These are phyloP conservation scores for Parnassius apollo DNA, from an alignment of 2,888 invertebrate genomes.

Conservation along the genomic window DNA sequence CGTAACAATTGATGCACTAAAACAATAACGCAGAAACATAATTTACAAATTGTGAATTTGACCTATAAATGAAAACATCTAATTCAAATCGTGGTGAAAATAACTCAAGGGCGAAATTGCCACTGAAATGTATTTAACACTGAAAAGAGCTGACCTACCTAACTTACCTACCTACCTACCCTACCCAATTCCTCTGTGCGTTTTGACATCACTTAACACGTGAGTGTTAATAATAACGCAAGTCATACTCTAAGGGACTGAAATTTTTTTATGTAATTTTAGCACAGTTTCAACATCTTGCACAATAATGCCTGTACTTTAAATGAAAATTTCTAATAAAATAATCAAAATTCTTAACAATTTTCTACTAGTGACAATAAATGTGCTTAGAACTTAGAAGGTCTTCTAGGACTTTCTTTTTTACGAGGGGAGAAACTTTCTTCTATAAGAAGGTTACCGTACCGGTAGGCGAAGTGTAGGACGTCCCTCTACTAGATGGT, in stretches of 20 bases:
- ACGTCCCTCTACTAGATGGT: too few relatives aligned
- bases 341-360: too few relatives aligned
- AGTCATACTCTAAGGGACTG: slow-evolving; percentile 36
- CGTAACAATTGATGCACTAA: slow-evolving; percentile 26
- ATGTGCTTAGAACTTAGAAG: too few relatives aligned
- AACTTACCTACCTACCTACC: neutral
- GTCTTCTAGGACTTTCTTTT: too few relatives aligned
- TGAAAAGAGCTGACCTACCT: too few relatives aligned
- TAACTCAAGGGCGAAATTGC: too few relatives aligned
- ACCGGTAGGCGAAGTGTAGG: too few relatives aligned
- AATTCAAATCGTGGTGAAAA: slow-evolving; percentile 8
- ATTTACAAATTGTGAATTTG: neutral
- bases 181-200: slow-evolving; percentile 26
- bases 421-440: too few relatives aligned
- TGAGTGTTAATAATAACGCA: slow-evolving; percentile 46
- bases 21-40: slow-evolving; percentile 10
- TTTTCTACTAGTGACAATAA: too few relatives aligned
- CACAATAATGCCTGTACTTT: neutral
- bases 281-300: neutral
- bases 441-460: too few relatives aligned
- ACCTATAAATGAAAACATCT: neutral
- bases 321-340: too few relatives aligned
- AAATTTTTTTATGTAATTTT: slow-evolving; percentile 18
- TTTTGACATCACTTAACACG: slow-evolving; percentile 54
- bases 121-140: too few relatives aligned